phyloP scores from a whole-genome alignment of 2,888 invertebrate species.

The Latheticus oryzae region DNA sequence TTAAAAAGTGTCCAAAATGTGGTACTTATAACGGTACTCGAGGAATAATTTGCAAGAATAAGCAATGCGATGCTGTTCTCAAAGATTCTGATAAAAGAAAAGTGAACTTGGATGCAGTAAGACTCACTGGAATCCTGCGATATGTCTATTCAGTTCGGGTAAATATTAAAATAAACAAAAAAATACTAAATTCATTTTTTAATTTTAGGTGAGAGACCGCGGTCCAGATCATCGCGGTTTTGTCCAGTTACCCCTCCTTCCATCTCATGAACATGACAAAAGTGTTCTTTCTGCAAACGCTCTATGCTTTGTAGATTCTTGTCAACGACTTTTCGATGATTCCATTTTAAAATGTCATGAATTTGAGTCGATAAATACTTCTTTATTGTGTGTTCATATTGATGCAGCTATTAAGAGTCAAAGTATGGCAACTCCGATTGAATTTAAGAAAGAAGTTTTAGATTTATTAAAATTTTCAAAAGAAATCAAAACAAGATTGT shows the following conservation, averaged over 20 bases:
- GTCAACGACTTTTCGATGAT: constrained; percentile 69
- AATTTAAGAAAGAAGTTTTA: constrained; percentile 72
- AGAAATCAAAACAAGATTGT: constrained; percentile 72
- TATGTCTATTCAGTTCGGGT: constrained; percentile 74
- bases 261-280: constrained; percentile 53
- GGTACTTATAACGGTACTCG: constrained; percentile 81
- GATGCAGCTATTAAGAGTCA: constrained; percentile 73
- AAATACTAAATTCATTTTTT: background rate
- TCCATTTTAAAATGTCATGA: constrained; percentile 70
- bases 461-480: constrained; percentile 70
- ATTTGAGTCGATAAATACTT: constrained; percentile 47
- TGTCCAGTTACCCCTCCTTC: constrained; percentile 70
- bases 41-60: constrained; percentile 79
- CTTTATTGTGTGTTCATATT: constrained; percentile 69
- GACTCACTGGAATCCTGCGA: constrained; percentile 72
- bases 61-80: constrained; percentile 75
- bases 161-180: background rate
- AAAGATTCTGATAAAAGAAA: constrained; percentile 71
- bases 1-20: constrained; percentile 81
- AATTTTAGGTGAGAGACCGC: constrained; percentile 67
- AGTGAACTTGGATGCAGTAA: constrained; percentile 73
- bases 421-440: constrained; percentile 71
- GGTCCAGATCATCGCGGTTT: constrained; percentile 80
- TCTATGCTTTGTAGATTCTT: constrained; percentile 71
- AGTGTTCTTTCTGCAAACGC: constrained; percentile 59